Conservation (phyloP, 2,888 invertebrate species). For the Troides helena region DNA sequence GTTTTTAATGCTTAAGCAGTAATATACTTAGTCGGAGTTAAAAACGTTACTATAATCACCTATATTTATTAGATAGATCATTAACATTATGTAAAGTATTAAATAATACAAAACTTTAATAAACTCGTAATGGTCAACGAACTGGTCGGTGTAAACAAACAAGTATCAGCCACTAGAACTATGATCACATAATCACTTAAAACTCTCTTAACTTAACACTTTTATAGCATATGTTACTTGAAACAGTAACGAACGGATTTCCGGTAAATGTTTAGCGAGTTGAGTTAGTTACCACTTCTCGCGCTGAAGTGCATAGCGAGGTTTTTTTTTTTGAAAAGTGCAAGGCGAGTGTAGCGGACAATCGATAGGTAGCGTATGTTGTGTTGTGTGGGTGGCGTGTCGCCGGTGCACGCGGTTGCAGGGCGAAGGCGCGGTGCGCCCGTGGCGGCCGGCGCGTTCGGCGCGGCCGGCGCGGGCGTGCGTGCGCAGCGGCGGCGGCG, state of each 20-base stretch:
- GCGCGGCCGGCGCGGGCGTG: conserved; percentile 39
- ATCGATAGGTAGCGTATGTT: conserved; percentile 53
- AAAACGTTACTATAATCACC: neutral
- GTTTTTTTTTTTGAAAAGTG: conserved; percentile 41
- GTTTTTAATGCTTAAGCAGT: too few relatives aligned
- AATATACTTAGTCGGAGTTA: neutral
- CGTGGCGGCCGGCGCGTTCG: conserved; percentile 50
- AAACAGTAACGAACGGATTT: neutral
- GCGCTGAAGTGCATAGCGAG: conserved; percentile 35
- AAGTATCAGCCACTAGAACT: conserved; percentile 8
- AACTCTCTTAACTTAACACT: conserved; percentile 5
- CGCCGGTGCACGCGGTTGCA: conserved; percentile 49
- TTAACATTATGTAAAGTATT: neutral
- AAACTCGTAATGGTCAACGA: conserved; percentile 5
- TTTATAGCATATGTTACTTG: neutral
- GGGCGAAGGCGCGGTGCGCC: conserved; percentile 36
- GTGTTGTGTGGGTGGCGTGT: conserved; percentile 50
- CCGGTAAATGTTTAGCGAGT: neutral
- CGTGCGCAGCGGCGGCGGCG: conserved; percentile 32
- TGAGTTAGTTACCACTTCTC: conserved; percentile 16
- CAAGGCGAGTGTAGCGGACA: conserved; percentile 45
- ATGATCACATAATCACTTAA: conserved; percentile 16
- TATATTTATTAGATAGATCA: neutral
- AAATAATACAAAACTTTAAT: neutral
- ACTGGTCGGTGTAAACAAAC: conserved; percentile 14